Conservation (phyloP, 2,888 invertebrate species). For the Oxystoma pomonae region DNA sequence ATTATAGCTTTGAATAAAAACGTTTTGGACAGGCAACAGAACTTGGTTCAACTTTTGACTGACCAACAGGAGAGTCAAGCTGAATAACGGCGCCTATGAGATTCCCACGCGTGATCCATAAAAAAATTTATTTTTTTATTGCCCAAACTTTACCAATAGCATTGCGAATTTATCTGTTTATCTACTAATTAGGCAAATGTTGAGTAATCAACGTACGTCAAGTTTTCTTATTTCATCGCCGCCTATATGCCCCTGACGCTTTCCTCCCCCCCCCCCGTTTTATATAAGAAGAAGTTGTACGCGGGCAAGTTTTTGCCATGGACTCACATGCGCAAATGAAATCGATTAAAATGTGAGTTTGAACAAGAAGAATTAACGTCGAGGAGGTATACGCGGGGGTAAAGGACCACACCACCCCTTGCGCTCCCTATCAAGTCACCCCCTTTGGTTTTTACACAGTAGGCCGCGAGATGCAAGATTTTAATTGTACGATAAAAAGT, state of each 20-base stretch:
- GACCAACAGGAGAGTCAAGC: too few species aligned
- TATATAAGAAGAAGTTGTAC: not conserved
- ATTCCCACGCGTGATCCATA: too few species aligned
- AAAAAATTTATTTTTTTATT: too few species aligned
- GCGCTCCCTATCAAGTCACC: not conserved
- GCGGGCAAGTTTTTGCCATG: slow-evolving; percentile 51
- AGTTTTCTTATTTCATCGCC: slow-evolving; percentile 3
- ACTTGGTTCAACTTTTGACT: too few species aligned
- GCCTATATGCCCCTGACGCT: slow-evolving; percentile 6
- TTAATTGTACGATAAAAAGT: too few species aligned
- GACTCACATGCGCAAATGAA: slow-evolving; percentile 64
- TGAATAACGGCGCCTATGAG: too few species aligned
- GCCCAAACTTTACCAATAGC: too few species aligned
- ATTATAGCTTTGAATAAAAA: too few species aligned
- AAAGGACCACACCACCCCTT: not conserved
- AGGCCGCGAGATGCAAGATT: not conserved
- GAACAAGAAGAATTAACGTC: slow-evolving; percentile 53
- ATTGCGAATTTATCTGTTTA: too few species aligned
- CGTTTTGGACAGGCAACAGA: too few species aligned
- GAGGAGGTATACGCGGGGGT: slow-evolving; percentile 39
- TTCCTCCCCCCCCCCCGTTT: slow-evolving; percentile 28
- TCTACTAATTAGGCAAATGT: not conserved
- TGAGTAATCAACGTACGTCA: not conserved
- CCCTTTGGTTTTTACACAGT: not conserved
- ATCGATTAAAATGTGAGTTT: slow-evolving; percentile 65